phyloP scores from a whole-genome alignment of 2,888 invertebrate genomes.

The Willowsia nigromaculata region DNA sequence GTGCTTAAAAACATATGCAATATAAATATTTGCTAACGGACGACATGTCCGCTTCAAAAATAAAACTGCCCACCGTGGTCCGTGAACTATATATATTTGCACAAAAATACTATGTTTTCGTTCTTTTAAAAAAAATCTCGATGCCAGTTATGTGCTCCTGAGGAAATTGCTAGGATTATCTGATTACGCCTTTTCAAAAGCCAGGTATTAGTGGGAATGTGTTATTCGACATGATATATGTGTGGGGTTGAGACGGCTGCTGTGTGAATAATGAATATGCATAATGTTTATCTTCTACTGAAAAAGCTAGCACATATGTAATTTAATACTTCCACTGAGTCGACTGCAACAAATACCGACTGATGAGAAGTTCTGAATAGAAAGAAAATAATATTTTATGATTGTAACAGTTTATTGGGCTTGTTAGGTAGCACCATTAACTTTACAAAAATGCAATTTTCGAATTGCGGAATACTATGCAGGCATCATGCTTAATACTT shows the following conservation, averaged over 20 bases:
- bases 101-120: conserved; percentile 21
- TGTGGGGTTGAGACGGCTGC: not conserved
- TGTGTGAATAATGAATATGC: not conserved
- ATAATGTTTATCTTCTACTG: not conserved
- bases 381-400: not conserved
- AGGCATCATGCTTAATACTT: no score
- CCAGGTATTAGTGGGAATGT: not conserved
- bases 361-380: not conserved
- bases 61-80: no score
- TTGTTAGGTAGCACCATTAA: conserved; percentile 17
- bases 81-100: conserved; percentile 49
- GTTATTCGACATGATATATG: not conserved
- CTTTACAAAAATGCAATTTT: conserved; percentile 17
- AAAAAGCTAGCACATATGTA: not conserved
- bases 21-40: no score
- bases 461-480: conserved; percentile 41
- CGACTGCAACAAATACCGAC: not conserved
- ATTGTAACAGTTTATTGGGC: not conserved
- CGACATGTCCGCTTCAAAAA: no score
- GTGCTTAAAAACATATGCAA: no score
- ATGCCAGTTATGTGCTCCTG: conserved; percentile 6
- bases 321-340: not conserved
- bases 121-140: not conserved
- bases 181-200: conserved; percentile 38
- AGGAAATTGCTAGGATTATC: conserved; percentile 67